Percentiles rank a stretch among this genome's conserved stretches.
Conservation (phyloP, 2,113 vertebrate genomes). For the Perca schrenkii region DNA sequence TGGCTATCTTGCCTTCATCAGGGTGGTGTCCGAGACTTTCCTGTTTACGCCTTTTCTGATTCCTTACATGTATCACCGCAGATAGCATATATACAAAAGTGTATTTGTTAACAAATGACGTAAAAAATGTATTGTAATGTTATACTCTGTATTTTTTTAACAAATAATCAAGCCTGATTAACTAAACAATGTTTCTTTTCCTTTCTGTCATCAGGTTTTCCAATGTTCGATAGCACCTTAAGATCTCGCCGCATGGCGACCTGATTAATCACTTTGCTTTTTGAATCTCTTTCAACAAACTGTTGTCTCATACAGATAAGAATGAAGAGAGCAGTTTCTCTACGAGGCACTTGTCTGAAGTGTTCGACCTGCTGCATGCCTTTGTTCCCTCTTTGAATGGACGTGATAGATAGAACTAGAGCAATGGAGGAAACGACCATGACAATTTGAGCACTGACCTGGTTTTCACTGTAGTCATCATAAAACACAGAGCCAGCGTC, state of each 20-base stretch:
- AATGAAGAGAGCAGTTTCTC: conserved; percentile 15
- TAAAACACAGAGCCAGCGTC: conserved; percentile 79
- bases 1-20: background rate
- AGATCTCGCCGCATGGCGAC: background rate
- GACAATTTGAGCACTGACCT: conserved; percentile 81
- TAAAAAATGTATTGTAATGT: background rate
- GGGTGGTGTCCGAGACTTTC: background rate
- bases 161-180: background rate
- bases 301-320: conserved; percentile 12
- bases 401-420: conserved; percentile 77
- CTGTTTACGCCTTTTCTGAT: background rate
- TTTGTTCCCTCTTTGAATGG: conserved; percentile 75
- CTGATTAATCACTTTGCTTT: conserved; percentile 16
- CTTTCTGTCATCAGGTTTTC: background rate
- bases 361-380: conserved; percentile 63
- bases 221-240: background rate
- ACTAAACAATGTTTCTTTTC: background rate
- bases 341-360: conserved; percentile 45
- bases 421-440: conserved; percentile 70
- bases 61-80: background rate
- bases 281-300: conserved; percentile 5
- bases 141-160: background rate
- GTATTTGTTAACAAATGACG: too few species aligned
- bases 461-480: conserved; percentile 81
- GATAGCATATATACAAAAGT: background rate